Conservation (phyloP, 2,888 invertebrate species). For the Oligia fasciuncula region DNA sequence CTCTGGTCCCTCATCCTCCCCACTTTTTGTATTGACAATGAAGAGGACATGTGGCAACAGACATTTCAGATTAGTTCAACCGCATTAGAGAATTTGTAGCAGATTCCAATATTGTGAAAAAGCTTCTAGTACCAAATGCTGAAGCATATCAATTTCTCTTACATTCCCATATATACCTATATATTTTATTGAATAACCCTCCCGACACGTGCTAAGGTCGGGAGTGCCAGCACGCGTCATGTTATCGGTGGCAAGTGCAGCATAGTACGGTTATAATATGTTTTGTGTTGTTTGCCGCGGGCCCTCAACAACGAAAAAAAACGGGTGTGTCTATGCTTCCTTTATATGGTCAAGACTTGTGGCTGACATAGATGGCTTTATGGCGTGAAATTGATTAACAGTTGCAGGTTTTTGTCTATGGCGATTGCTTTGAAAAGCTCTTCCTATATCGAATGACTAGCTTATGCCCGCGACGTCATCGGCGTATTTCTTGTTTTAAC, state of each 20-base stretch:
- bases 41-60: not conserved
- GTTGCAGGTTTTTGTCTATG: conserved; percentile 23
- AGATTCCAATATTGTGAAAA: not conserved
- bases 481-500: not conserved
- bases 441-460: not conserved
- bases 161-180: not conserved
- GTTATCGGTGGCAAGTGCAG: conserved; percentile 46
- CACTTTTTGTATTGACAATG: not conserved
- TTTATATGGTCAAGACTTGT: conserved; percentile 18
- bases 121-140: not conserved
- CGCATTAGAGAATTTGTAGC: not conserved
- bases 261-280: conserved; percentile 52
- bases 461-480: not conserved
- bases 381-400: conserved; percentile 43
- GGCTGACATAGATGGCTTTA: conserved; percentile 17
- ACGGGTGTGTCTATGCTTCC: conserved; percentile 33
- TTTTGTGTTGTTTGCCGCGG: conserved; percentile 46
- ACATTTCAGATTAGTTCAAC: not conserved
- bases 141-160: conserved; percentile 10
- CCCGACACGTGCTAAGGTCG: conserved; percentile 37
- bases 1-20: not conserved
- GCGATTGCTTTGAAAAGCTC: not conserved
- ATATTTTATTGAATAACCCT: conserved; percentile 14
- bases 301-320: conserved; percentile 25
- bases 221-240: conserved; percentile 40